Percentiles rank a stretch among this genome's conserved stretches.
These are phyloP conservation scores for Zosterops borbonicus DNA, from an alignment of 2,113 vertebrate genomes.

Conservation along the genomic window DNA sequence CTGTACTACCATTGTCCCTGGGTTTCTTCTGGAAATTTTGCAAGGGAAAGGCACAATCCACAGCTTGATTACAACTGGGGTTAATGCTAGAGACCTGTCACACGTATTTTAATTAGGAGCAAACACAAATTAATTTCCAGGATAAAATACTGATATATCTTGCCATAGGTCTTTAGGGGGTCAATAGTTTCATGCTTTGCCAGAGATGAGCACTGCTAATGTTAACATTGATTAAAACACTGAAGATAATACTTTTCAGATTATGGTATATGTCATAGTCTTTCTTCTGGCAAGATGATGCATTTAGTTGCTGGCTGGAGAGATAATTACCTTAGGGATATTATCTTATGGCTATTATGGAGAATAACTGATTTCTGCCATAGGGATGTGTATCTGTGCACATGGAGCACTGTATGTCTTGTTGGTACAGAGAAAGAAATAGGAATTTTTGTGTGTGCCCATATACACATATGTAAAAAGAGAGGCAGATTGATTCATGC, in stretches of 20 bases:
- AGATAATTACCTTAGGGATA: constrained; percentile 66
- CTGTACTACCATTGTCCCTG: not conserved
- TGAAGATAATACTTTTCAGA: constrained; percentile 45
- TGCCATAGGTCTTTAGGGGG: constrained; percentile 13
- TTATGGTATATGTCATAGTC: constrained; percentile 2
- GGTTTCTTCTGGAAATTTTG: constrained; percentile 13
- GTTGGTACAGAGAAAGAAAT: not conserved
- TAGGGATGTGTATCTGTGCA: not conserved
- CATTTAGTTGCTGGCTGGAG: constrained; percentile 43
- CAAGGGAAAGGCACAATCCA: not conserved
- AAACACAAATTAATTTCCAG: constrained; percentile 70
- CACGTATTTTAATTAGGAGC: constrained; percentile 71
- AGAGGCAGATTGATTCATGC: not conserved
- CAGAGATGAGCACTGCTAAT: not conserved
- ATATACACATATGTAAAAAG: not conserved
- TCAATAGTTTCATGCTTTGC: constrained; percentile 32
- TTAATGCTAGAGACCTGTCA: constrained; percentile 41
- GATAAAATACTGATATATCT: constrained; percentile 50
- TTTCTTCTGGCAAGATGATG: constrained; percentile 45
- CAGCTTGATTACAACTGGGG: constrained; percentile 22
- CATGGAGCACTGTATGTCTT: not conserved
- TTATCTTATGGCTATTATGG: not conserved
- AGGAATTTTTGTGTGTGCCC: not conserved
- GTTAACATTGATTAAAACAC: constrained; percentile 72
- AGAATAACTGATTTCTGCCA: not conserved